Base-by-base conservation (phyloP, 23 tunicate genomes). In the Corella eumyota region DNA sequence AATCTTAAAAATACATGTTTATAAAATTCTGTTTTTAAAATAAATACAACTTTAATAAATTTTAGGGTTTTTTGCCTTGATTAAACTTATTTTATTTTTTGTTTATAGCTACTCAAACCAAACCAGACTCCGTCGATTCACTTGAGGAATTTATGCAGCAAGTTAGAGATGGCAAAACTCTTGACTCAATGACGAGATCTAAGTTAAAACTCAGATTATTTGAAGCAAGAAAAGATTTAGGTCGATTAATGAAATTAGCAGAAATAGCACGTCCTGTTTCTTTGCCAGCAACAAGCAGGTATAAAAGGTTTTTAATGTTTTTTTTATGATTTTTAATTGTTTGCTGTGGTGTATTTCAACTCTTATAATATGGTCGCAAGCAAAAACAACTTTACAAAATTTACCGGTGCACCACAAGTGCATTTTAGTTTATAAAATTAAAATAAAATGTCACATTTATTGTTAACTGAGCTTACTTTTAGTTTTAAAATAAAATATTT, bases 131-230 rank as follows among this genome's bases (percentile, higher is more conserved):
- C 5, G 90, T 30, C 29, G 98, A 90, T 56, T 80, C 98, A 2
- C 65, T 90, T 24, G 87, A 90, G 29, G 98, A 75, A 11, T 90
- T 90, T 54, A 90, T 90, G 98, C 62, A 34, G 49, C 79, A 80
- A 36, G 80, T 90, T 23, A 81, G 75, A 45, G 45, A 80, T 0
- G 98, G 98, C 7, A 80, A 70, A 51, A 73, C 91, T 0, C 78
- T 90, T 2, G 98, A 90, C 60, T 74, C 91, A 35, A 59, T 65
- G 37, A 90, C 98, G 30, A 69, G 98, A 51, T 32, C 79, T 15
- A 90, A 90, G 50, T 31, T 90, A 53, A 81, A 90, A 37, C 62
- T 22, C 20, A 45, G 90, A 74, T 51, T 84, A 21, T 56, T 84
- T 28, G 78, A 70, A 30, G 74, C 69, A 9, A 71, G 72, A 30